Conservation (phyloP, 1,140 invertebrate genomes). For the Dinoponera quadriceps region DNA sequence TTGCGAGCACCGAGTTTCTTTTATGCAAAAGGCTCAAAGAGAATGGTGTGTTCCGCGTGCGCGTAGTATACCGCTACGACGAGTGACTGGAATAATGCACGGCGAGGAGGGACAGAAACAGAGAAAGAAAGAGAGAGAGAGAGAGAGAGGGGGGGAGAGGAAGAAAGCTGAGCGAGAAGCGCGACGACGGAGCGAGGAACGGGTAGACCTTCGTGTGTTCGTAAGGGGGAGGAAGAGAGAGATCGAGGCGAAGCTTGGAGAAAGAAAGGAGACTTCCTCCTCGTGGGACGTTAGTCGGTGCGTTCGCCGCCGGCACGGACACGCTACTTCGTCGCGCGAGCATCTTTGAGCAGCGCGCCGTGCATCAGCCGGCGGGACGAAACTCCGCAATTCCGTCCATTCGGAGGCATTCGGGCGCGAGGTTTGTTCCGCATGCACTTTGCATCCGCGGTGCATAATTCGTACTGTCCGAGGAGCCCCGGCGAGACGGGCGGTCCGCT, state of each 20-base stretch:
- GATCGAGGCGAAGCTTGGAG: background rate
- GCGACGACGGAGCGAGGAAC: conserved; percentile 13
- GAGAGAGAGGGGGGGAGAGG: background rate
- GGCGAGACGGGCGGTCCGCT: too few species aligned
- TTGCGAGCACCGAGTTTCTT: conserved; percentile 56
- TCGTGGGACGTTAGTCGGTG: conserved; percentile 67
- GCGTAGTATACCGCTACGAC: conserved; percentile 47
- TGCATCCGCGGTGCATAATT: conserved; percentile 79
- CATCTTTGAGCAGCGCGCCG: conserved; percentile 50
- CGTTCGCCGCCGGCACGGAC: conserved; percentile 19
- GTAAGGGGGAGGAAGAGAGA: background rate
- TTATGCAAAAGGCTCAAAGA: conserved; percentile 70
- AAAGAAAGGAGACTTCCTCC: conserved; percentile 63
- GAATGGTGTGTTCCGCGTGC: conserved; percentile 54
- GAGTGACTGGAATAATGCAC: conserved; percentile 69
- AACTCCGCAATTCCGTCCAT: conserved; percentile 75
- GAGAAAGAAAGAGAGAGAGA: conserved; percentile 27
- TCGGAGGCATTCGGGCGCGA: conserved; percentile 74
- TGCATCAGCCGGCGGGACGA: background rate
- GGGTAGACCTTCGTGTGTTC: background rate
- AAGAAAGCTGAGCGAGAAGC: background rate
- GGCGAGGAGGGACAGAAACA: background rate
- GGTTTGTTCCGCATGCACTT: conserved; percentile 78
- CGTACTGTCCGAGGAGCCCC: conserved; percentile 69
- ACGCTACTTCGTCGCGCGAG: conserved; percentile 27